phyloP scores from a whole-genome alignment of 2,888 invertebrate genomes.

The Limnephilus auricula region DNA sequence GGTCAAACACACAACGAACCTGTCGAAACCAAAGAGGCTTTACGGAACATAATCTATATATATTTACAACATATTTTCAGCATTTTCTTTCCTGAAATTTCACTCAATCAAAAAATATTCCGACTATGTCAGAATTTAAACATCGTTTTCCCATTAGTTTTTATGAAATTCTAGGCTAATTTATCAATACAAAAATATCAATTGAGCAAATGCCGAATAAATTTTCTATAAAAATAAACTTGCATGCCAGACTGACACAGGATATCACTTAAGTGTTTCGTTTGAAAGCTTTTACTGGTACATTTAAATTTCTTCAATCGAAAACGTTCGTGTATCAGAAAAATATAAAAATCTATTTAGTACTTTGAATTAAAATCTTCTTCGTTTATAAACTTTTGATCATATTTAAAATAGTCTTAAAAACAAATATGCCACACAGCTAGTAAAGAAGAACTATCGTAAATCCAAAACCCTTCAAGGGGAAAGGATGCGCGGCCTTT shows the following conservation, averaged over 20 bases:
- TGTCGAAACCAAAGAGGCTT: no score
- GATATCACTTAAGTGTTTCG: not conserved
- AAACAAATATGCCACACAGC: no score
- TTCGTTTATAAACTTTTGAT: no score
- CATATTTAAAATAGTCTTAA: no score
- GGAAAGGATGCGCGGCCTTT: no score
- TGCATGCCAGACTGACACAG: not conserved
- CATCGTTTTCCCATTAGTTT: not conserved
- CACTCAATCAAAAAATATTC: not conserved
- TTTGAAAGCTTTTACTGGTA: not conserved
- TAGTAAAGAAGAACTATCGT: no score
- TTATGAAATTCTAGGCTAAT: not conserved
- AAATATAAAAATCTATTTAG: no score
- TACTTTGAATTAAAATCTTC: no score
- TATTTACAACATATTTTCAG: not conserved
- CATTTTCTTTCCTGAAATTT: not conserved
- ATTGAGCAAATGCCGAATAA: not conserved
- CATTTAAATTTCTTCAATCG: not conserved
- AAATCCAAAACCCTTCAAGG: no score
- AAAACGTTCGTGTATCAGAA: no score
- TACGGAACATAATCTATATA: no score
- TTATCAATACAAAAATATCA: not conserved
- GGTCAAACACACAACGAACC: no score
- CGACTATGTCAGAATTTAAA: not conserved
- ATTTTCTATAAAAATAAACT: not conserved